A percentile compares a stretch with the other conserved stretches of the same genome.
These are phyloP conservation scores for Zaprionus camerounensis DNA, from an alignment of 1,140 invertebrate species.

Conservation along the genomic window DNA sequence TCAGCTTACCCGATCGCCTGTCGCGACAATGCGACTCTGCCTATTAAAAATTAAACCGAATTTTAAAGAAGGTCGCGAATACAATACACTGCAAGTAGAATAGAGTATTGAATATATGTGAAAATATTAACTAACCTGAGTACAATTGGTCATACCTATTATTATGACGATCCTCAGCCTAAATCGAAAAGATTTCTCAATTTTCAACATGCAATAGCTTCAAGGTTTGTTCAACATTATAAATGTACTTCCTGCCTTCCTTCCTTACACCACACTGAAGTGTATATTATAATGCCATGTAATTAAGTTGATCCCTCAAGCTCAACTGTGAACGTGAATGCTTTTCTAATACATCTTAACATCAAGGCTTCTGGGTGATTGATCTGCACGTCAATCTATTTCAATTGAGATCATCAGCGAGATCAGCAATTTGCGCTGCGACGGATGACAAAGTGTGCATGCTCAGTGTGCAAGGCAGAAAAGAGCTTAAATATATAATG, in stretches of 20 bases:
- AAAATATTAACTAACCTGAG: not conserved
- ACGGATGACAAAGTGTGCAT: slow-evolving; percentile 25
- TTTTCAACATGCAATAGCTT: not conserved
- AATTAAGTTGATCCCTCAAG: not conserved
- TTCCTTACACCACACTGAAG: not conserved
- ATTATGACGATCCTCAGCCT: not conserved
- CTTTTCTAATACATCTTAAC: not conserved
- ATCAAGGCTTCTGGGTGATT: not conserved
- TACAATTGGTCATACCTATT: too few species aligned
- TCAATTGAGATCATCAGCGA: slow-evolving; percentile 6
- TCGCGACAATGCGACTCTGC: slow-evolving; percentile 55
- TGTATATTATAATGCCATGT: not conserved
- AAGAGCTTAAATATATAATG: slow-evolving; percentile 69
- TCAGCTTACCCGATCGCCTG: slow-evolving; percentile 43
- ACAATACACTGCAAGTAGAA: slow-evolving; percentile 25
- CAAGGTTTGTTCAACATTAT: not conserved
- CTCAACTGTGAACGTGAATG: not conserved
- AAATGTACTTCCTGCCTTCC: not conserved
- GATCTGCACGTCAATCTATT: slow-evolving; percentile 5
- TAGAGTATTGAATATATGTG: not conserved
- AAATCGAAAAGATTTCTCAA: too few species aligned
- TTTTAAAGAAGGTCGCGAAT: not conserved
- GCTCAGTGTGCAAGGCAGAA: slow-evolving; percentile 18
- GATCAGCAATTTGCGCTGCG: slow-evolving; percentile 21
- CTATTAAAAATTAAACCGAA: slow-evolving; percentile 54